Percentiles rank a stretch among this genome's conserved stretches.
phyloP scores from a whole-genome alignment of 2,113 vertebrate species.

The Saccopteryx leptura region DNA sequence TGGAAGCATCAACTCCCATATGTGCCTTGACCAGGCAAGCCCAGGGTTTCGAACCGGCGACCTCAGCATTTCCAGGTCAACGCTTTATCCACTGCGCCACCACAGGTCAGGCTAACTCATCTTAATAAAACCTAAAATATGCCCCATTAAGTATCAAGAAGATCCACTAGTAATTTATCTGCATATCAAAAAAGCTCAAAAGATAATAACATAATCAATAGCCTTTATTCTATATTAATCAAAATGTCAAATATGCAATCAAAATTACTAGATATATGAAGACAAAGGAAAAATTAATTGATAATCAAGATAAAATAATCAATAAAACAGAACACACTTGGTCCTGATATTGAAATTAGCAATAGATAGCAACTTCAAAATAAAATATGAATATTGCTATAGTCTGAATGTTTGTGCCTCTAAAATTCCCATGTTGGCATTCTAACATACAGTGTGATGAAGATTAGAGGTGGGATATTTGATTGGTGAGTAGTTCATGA shows the following conservation, averaged over 20 bases:
- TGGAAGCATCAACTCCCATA: no score
- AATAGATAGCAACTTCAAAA: not conserved
- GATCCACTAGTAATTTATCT: not conserved
- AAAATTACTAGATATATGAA: constrained; percentile 19
- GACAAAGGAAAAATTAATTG: not conserved
- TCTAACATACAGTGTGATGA: not conserved
- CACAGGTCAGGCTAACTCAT: no score
- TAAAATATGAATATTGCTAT: not conserved
- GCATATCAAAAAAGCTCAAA: not conserved
- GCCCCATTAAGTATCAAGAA: not conserved
- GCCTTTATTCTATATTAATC: not conserved
- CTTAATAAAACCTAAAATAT: not conserved
- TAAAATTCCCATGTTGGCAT: not conserved
- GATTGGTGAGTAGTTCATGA: not conserved
- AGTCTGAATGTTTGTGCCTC: not conserved
- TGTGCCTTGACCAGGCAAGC: no score
- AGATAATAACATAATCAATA: not conserved
- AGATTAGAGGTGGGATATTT: not conserved
- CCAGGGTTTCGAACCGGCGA: no score
- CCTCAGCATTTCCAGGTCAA: no score
- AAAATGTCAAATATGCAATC: not conserved
- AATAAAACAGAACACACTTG: not conserved
- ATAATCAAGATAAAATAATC: not conserved
- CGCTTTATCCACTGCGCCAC: no score
- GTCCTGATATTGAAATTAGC: not conserved